Evolutionary conservation across 1,140 invertebrate genomes (phyloP), one percentile per base, ranked within the genome.

Genomic region (Hycleus phaleratus): DNA sequence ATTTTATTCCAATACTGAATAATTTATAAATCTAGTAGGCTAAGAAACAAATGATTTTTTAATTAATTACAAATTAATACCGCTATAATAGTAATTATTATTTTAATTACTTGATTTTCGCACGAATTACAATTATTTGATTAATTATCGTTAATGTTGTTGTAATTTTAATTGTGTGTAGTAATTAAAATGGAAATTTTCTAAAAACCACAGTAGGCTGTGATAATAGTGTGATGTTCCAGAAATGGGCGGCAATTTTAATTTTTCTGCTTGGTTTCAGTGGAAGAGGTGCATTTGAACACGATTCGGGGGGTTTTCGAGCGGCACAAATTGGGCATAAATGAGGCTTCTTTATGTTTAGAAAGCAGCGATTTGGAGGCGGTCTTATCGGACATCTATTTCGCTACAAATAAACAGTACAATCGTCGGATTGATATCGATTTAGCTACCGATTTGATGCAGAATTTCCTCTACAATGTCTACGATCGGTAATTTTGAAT

Each of bases 341-440:
- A 81, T 12, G 81, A 84, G 66, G 79, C 77, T 62, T 78, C 77
- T 53, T 66, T 82, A 8, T 74, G 74, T 38, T 66, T 85, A 39
- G 79, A 81, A 59, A 78, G 77, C 46, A 75, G 74, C 45, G 81
- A 85, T 63, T 64, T 86, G 40, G 80, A 84, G 62, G 77, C 78
- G 40, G 75, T 87, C 11, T 66, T 87, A 9, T 78, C 77, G 10
- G 81, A 85, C 63, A 82, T 87, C 46, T 85, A 81, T 63, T 82
- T 82, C 74, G 79, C 79, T 26, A 77, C 81, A 2, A 78, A 81
- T 58, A 84, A 83, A 62, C 78, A 80, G 65, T 77, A 76, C 46
- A 52, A 78, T 26, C 77, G 74, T 46, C 73, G 73, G 52, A 77
- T 78, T 39, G 78, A 84, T 64, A 75, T 82, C 48, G 79, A 82